phyloP scores from a whole-genome alignment of 2,888 invertebrate species.

The Diploptera punctata region DNA sequence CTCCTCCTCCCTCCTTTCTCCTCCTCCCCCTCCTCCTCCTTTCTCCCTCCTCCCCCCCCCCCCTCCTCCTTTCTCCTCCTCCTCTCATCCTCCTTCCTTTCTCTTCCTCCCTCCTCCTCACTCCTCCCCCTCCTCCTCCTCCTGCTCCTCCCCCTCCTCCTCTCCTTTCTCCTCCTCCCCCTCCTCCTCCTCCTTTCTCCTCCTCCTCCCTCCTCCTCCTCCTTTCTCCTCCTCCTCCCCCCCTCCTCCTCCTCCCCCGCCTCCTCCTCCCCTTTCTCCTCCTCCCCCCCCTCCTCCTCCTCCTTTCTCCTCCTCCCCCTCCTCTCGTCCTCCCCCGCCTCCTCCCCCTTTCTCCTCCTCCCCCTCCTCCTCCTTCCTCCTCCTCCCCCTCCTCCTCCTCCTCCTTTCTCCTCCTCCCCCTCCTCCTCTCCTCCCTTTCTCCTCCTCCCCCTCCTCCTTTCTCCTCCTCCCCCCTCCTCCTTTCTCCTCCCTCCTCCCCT shows the following conservation, averaged over 20 bases:
- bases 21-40: background rate
- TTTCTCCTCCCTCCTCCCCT: background rate
- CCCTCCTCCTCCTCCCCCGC: no score
- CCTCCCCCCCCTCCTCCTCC: background rate
- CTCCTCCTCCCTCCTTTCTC: background rate
- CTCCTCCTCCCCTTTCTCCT: background rate
- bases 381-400: background rate
- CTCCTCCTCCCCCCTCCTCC: background rate
- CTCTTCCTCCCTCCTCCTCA: no score
- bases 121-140: no score
- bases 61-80: background rate
- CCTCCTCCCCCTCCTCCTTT: background rate
- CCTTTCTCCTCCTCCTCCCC: background rate
- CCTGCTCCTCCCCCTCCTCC: no score
- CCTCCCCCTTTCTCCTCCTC: background rate
- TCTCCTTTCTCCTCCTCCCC: background rate
- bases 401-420: background rate
- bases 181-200: background rate
- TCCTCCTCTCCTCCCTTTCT: background rate
- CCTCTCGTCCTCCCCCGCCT: no score
- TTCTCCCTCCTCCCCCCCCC: background rate
- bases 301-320: background rate
- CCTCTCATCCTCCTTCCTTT: no score
- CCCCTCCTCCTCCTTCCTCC: no score
- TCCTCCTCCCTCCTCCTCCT: background rate